Percentiles rank a stretch among this genome's conserved stretches.
Evolutionary conservation across 1,140 invertebrate species (phyloP).

Genomic region (Neodiprion fabricii): DNA sequence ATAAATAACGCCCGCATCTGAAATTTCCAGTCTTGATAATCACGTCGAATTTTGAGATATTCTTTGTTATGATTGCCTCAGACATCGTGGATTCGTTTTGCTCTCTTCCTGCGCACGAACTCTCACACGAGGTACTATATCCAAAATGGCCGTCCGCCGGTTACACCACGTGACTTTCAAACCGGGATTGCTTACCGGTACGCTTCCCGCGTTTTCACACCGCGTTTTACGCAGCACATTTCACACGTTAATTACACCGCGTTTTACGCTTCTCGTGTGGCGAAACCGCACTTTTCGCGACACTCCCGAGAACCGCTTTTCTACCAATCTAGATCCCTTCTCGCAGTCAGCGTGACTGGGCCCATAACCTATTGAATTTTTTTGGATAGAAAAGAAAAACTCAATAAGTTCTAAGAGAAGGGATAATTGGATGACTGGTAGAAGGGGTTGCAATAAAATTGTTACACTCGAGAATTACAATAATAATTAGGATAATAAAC

Average conservation of each 20-base stretch:
- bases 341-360: slow-evolving; percentile 13
- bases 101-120: too few species aligned
- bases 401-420: background rate
- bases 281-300: background rate
- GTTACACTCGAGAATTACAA: background rate
- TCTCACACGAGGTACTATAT: background rate
- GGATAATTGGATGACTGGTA: background rate
- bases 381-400: background rate
- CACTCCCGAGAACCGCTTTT: too few species aligned
- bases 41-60: slow-evolving; percentile 26
- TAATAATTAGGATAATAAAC: background rate
- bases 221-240: background rate
- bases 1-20: background rate
- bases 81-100: slow-evolving; percentile 16
- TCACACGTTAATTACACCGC: too few species aligned
- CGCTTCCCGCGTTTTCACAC: background rate
- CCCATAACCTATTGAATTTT: slow-evolving; percentile 24
- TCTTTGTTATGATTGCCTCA: slow-evolving; percentile 1
- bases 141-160: slow-evolving; percentile 10
- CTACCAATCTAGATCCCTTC: background rate
- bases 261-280: background rate
- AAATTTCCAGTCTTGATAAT: slow-evolving; percentile 18
- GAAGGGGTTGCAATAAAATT: background rate
- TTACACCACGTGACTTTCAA: too few species aligned
- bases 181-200: background rate